Evolutionary conservation across 2,113 vertebrate species (phyloP).

Genomic region (Glaucidium brasilianum): DNA sequence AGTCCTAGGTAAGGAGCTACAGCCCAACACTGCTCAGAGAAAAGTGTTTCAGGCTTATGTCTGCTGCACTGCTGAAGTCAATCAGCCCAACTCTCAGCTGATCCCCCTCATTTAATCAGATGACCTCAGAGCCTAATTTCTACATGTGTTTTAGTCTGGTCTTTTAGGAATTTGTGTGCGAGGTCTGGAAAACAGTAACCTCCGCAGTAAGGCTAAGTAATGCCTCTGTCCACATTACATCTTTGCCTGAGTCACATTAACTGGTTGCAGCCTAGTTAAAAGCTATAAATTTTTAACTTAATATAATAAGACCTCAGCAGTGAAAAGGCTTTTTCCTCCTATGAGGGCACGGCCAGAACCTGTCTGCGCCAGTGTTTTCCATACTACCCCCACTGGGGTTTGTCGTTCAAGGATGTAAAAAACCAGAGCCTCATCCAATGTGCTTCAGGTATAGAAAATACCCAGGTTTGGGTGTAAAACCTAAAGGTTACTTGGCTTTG

Average conservation of each 20-base stretch:
- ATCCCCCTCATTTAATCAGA: not conserved
- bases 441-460: not conserved
- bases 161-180: not conserved
- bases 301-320: not conserved
- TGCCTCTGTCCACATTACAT: not conserved
- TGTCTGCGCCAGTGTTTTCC: not conserved
- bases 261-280: not conserved
- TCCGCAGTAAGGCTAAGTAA: not conserved
- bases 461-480: not conserved
- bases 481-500: not conserved
- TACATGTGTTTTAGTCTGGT: not conserved
- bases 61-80: not conserved
- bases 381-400: not conserved
- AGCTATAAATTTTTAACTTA: not conserved
- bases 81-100: not conserved
- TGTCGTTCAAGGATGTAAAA: not conserved
- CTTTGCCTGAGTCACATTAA: not conserved
- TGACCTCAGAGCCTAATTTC: not conserved
- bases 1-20: not conserved
- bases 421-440: rapidly evolving
- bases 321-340: not conserved
- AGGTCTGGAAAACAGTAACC: not conserved
- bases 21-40: rapidly evolving
- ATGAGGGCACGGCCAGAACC: not conserved
- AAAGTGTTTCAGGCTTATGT: rapidly evolving